Base-by-base conservation (phyloP, 1,140 invertebrate species). In the Chrysomallon squamiferum region DNA sequence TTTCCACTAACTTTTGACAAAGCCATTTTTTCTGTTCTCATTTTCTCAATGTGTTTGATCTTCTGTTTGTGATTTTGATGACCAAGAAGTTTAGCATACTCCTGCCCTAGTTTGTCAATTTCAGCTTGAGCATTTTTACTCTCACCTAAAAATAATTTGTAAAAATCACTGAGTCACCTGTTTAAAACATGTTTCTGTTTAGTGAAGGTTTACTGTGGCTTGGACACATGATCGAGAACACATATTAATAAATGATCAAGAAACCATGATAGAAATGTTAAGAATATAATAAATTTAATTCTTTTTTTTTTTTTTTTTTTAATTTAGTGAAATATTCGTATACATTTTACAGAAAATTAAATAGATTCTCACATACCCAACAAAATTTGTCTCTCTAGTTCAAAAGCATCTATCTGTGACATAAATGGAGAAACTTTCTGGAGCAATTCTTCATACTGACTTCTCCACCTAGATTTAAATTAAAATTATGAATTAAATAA, bases 21-120 rank as follows among this genome's bases (percentile, higher is more conserved):
- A 35, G 82, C 71, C 54, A 81, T 73, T 64, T 81, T 87, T 78
- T 90, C 89, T 20, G 87, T 86, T 79, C 91, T 91, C 35, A 92
- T 76, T 68, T 90, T 88, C 3, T 84, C 79, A 11, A 91, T 77
- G 66, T 91, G 89, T 64, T 90, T 89, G 32, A 91, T 90, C 75
- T 90, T 91, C 73, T 92, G 90, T 66, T 88, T 90, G 61, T 89
- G 87, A 75, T 91, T 92, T 62, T 90, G 89, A 73, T 91, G 89
- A 3, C 89, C 90, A 7, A 91, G 75, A 56, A 90, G 76, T 63
- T 89, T 86, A 1, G 88, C 88, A 76, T 90, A 91, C 71, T 90
- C 88, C 47, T 86, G 76, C 20, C 86, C 86, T 33, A 91, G 81
- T 66, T 89, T 87, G 47, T 87, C 77, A 20, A 88, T 85, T 62